Conservation (phyloP, 2,888 invertebrate genomes). For the Heliconius erato region DNA sequence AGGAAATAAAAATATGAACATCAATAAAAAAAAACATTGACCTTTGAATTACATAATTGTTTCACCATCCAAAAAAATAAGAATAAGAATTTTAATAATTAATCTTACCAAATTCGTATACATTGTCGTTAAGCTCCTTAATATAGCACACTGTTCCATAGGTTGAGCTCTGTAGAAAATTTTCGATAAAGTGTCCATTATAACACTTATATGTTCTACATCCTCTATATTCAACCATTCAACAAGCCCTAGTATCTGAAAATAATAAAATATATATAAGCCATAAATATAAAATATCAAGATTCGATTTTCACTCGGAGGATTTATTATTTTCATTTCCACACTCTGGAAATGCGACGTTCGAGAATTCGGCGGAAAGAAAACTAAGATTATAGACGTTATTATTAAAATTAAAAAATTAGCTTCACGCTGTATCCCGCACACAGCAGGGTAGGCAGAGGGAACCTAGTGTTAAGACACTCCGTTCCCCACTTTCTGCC, state of each 20-base stretch:
- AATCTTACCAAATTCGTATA: conserved; percentile 73
- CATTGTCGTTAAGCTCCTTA: conserved; percentile 69
- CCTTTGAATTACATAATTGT: no score
- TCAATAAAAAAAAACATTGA: no score
- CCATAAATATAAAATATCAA: no score
- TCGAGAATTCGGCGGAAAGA: no score
- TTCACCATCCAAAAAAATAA: neutral
- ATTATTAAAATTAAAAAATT: neutral
- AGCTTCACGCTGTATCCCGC: neutral
- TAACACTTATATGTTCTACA: conserved; percentile 62
- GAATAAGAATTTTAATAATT: neutral
- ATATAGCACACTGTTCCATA: conserved; percentile 72
- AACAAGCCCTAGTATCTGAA: conserved; percentile 72
- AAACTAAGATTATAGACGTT: no score
- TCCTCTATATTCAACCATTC: conserved; percentile 75
- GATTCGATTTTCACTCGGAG: no score
- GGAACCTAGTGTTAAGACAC: no score
- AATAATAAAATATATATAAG: neutral
- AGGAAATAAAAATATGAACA: no score
- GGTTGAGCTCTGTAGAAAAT: conserved; percentile 69
- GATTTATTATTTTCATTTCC: no score
- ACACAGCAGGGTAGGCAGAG: no score
- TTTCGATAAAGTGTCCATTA: conserved; percentile 64
- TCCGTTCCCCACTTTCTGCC: no score
- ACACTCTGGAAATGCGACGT: no score